phyloP scores from a whole-genome alignment of 2,797 vertebrate genomes.

The Cyclura pinguis region DNA sequence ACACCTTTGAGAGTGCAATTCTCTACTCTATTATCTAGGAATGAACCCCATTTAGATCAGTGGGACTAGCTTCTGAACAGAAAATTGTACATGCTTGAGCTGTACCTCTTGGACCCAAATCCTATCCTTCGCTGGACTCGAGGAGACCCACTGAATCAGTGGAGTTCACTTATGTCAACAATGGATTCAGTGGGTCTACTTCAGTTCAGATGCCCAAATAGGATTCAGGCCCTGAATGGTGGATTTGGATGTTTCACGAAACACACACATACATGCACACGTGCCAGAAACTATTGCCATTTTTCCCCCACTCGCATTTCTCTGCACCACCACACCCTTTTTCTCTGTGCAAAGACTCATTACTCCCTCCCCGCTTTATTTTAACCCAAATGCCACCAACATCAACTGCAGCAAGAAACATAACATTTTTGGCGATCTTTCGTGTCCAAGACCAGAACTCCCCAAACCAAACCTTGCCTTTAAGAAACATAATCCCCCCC shows the following conservation, averaged over 20 bases:
- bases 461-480: background rate
- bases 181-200: too few species aligned
- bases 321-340: conserved; percentile 29
- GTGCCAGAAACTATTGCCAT: conserved; percentile 61
- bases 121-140: too few species aligned
- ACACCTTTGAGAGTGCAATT: conserved; percentile 58
- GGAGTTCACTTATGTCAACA: too few species aligned
- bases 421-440: conserved; percentile 36
- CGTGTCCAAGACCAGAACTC: background rate
- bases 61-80: background rate
- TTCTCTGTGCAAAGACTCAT: conserved; percentile 68
- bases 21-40: too few species aligned
- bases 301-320: conserved; percentile 52
- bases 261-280: conserved; percentile 4
- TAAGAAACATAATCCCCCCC: background rate
- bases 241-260: conserved; percentile 67
- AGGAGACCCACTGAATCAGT: too few species aligned
- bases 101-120: background rate
- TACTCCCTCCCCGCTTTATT: background rate
- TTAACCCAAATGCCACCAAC: conserved; percentile 58
- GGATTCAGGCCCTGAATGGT: conserved; percentile 24
- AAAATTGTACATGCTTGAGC: background rate
- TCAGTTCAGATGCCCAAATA: too few species aligned
- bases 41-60: background rate
- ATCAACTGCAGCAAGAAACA: conserved; percentile 73